Base-by-base conservation (phyloP, 2,888 invertebrate genomes). In the Creontiades dilutus region DNA sequence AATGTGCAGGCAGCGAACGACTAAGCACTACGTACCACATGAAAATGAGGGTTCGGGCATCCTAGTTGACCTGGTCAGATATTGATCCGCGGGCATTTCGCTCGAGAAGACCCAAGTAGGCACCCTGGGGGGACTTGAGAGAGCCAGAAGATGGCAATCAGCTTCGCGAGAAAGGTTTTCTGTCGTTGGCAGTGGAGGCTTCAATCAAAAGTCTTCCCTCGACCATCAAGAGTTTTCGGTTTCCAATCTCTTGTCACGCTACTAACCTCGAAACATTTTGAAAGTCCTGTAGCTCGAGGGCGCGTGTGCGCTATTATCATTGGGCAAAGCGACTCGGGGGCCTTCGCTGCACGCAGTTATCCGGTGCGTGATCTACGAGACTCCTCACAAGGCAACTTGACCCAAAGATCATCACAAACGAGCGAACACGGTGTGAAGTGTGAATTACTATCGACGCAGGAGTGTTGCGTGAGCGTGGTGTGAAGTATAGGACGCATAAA, bases 241-340 rank as follows among this genome's bases (percentile, higher is more conserved):
- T 78, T 78, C 78, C 78, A 78, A 78, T 78, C 78, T 78, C 78
- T 78, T 78, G 78, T 78, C 78, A 78, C 78, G 78, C 78, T 46
- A 78, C 78, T 78, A 47, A 78, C 78, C 78, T 46, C 78, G 78
- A 78, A 78, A 78, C 78, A 78, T 78, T 78, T 78, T 78, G 78
- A 78, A 78, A 78, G 78, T 78, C 78, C 78, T 78, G 28, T n/a
- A 78, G 37, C 37, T n/a, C 11, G 46, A 47, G 78, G 78, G 46
- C 46, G 78, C 78, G 78, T 78, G 78, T 78, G 16, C 78, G 78
- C 78, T n/a, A 78, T 78, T 78, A 78, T 46, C 78, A 37, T 46
- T 46, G 7, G 37, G 46, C 19, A 78, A 78, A 78, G 47, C 37
- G 3, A 3, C 78, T 28, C 28, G 11, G 76, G 28, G 76, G 46